Evolutionary conservation across 2,113 vertebrate genomes (phyloP).

Genomic region (Melanerpes formicivorus): DNA sequence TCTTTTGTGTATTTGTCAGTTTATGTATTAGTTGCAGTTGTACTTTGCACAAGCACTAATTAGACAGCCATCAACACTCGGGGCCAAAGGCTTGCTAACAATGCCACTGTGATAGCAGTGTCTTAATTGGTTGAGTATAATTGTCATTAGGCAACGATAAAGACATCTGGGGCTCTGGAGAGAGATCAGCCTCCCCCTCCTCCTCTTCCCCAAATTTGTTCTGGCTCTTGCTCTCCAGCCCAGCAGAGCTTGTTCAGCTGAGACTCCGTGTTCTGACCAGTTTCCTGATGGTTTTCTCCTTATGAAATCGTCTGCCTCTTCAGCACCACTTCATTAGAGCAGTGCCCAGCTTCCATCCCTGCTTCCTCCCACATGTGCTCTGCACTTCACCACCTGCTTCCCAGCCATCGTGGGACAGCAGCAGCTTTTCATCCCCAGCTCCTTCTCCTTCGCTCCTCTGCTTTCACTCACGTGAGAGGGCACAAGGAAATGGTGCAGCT

Average conservation of each 20-base stretch:
- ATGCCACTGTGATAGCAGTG: constrained; percentile 73
- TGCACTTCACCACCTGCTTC: constrained; percentile 33
- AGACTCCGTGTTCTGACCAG: constrained; percentile 45
- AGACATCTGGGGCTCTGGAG: constrained; percentile 85
- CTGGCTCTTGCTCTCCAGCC: constrained; percentile 59
- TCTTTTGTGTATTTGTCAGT: constrained; percentile 71
- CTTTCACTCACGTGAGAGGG: not conserved
- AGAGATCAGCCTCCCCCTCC: constrained; percentile 71
- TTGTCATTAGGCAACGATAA: constrained; percentile 81
- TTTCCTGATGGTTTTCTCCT: constrained; percentile 46
- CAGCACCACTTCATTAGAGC: constrained; percentile 51
- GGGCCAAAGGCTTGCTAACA: constrained; percentile 78
- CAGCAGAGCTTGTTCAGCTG: constrained; percentile 55
- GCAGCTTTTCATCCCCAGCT: constrained; percentile 17
- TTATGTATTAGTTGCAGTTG: constrained; percentile 71
- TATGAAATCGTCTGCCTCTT: constrained; percentile 56
- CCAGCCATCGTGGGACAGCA: not conserved
- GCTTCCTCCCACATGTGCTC: constrained; percentile 11
- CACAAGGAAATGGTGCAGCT: not conserved
- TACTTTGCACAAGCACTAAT: constrained; percentile 74
- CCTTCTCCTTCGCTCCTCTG: not conserved
- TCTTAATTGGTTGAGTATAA: constrained; percentile 81
- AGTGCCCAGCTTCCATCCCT: not conserved
- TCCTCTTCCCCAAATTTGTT: constrained; percentile 55
- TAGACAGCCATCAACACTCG: constrained; percentile 75